Percentiles rank a stretch among this genome's conserved stretches.
These are phyloP conservation scores for Champsocephalus esox DNA, from an alignment of 2,797 vertebrate genomes.

Conservation along the genomic window DNA sequence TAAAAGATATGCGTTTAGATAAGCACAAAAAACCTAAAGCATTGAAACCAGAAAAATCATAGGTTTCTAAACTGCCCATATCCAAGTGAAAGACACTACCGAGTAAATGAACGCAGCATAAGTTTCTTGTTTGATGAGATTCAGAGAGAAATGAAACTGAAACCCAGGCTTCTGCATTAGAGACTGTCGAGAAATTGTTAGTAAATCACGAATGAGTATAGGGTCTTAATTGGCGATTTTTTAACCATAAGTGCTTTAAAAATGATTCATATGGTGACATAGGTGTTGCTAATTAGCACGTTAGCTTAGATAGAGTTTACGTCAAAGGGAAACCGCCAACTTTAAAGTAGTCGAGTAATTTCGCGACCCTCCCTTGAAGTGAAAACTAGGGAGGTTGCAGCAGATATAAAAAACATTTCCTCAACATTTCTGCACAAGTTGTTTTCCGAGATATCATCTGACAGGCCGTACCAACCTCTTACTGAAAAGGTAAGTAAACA, in stretches of 20 bases:
- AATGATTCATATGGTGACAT: fast-evolving
- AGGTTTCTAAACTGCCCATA: not conserved
- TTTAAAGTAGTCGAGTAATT: fast-evolving
- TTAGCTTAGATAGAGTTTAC: fast-evolving
- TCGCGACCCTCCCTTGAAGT: slow-evolving; percentile 2
- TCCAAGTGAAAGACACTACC: not conserved
- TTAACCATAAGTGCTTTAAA: fast-evolving
- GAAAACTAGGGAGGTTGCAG: fast-evolving
- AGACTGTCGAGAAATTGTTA: not conserved
- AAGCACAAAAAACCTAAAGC: not conserved
- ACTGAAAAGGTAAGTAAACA: slow-evolving; percentile 11
- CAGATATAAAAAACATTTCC: not conserved
- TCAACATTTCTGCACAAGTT: too few relatives aligned
- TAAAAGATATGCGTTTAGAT: not conserved
- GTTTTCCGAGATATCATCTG: fast-evolving
- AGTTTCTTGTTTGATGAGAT: slow-evolving; percentile 42
- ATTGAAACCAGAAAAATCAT: not conserved
- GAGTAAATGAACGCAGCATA: slow-evolving; percentile 20
- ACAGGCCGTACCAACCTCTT: fast-evolving
- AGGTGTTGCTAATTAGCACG: fast-evolving
- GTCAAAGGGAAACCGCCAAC: fast-evolving
- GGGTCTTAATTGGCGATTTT: fast-evolving
- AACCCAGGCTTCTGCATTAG: not conserved
- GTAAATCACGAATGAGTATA: fast-evolving
- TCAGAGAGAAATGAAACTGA: slow-evolving; percentile 63